Percentiles rank a stretch among this genome's conserved stretches.
Evolutionary conservation across 1,140 invertebrate genomes (phyloP).

Genomic region (Heliconius congener): DNA sequence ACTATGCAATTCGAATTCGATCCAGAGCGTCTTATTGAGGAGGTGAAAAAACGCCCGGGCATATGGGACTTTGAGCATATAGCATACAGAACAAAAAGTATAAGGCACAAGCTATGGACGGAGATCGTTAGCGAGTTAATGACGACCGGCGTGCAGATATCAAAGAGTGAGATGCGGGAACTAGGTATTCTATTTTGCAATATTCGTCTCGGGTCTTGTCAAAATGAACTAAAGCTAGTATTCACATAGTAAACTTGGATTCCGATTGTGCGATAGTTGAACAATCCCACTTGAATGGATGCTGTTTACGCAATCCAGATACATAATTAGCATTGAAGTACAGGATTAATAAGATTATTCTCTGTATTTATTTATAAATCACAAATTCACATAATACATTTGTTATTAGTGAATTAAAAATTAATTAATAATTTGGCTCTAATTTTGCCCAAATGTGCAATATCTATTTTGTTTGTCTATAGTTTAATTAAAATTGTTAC

Average conservation of each 20-base stretch:
- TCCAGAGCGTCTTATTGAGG: slow-evolving; percentile 67
- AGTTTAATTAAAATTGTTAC: slow-evolving; percentile 44
- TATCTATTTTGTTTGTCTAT: not conserved
- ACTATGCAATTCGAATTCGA: slow-evolving; percentile 74
- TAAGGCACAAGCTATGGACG: slow-evolving; percentile 61
- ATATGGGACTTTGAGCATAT: slow-evolving; percentile 71
- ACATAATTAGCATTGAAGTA: not conserved
- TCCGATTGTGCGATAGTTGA: not conserved
- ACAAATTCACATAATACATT: not conserved
- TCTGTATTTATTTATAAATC: not conserved
- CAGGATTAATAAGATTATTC: too few relatives aligned
- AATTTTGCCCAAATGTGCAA: not conserved
- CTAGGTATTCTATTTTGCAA: slow-evolving; percentile 52
- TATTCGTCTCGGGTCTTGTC: slow-evolving; percentile 14
- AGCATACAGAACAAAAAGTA: slow-evolving; percentile 60
- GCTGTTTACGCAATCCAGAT: not conserved
- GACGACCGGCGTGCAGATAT: slow-evolving; percentile 56
- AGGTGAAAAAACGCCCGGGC: slow-evolving; percentile 68
- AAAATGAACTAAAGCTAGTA: not conserved
- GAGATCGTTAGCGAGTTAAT: slow-evolving; percentile 66
- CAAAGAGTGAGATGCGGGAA: slow-evolving; percentile 70
- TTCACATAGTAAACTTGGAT: not conserved
- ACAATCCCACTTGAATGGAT: slow-evolving; percentile 8
- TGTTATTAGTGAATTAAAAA: too few relatives aligned
- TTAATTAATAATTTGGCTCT: not conserved